Conservation (phyloP, 2,888 invertebrate species). For the Eulithis testata region DNA sequence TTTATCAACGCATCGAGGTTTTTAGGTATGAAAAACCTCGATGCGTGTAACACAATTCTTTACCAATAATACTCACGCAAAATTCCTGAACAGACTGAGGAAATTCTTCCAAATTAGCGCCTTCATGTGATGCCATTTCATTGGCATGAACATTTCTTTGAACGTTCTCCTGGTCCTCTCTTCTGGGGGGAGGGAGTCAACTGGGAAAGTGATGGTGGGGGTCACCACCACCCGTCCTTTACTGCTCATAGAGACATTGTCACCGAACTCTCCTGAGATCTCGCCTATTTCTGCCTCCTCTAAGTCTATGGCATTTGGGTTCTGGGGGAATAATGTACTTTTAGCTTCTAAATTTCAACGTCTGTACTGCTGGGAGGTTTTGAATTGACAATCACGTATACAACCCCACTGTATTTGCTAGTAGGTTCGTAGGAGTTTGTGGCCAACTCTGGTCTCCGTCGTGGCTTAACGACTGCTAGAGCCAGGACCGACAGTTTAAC, state of each 20-base stretch:
- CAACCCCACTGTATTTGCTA: no score
- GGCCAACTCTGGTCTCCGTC: no score
- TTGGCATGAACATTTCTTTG: constrained; percentile 86
- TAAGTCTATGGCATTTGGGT: constrained; percentile 86
- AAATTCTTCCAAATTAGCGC: constrained; percentile 95
- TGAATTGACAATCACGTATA: no score
- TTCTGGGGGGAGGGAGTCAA: constrained; percentile 88
- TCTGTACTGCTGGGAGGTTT: no score
- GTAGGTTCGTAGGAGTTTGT: no score
- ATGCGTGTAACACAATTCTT: no score
- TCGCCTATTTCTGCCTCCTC: constrained; percentile 89
- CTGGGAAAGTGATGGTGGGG: constrained; percentile 72
- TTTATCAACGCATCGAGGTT: no score
- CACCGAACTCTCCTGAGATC: constrained; percentile 94
- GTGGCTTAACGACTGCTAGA: no score
- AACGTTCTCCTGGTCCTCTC: constrained; percentile 84
- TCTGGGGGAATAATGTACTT: constrained; percentile 54
- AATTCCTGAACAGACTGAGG: constrained; percentile 93
- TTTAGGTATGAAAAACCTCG: no score
- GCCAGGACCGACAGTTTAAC: no score
- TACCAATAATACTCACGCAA: constrained; percentile 83
- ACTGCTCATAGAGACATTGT: constrained; percentile 92
- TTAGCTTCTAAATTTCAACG: background rate
- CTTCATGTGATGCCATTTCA: constrained; percentile 89
- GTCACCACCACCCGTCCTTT: constrained; percentile 87